Base-by-base conservation (phyloP, 2,888 invertebrate genomes). In the Marasmarcha lunaedactyla region DNA sequence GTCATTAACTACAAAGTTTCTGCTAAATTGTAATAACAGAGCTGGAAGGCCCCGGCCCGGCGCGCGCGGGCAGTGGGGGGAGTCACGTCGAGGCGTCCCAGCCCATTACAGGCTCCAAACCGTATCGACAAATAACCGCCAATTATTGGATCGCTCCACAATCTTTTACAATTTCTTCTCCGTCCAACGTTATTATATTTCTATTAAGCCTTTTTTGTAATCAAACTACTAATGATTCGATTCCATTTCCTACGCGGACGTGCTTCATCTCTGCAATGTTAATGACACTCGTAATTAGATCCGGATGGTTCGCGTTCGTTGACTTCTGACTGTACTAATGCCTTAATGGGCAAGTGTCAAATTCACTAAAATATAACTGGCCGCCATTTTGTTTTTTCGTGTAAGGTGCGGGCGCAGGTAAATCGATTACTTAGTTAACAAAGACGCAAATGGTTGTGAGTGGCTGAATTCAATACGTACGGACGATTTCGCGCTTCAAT, bases 161-260 rank as follows among this genome's bases (percentile, higher is more conserved):
- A 83, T 83, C 83, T 83, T 83, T 81, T 79, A 83, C 83, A 81
- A 83, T 81, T 81, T 81, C 81, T 77, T 77, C 81, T 73, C 71
- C 64, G 64, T 57, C 72, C 59, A 62, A 62, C 71, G 81, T 83
- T 83, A 83, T 83, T 83, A 83, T 83, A 78, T 83, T 81, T 83
- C 81, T 83, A 81, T 83, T 83, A 83, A 81, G 81, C 78, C 79
- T 79, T 83, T 83, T 83, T 83, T 79, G 79, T 81, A 81, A 83
- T 81, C 83, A 79, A 78, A 81, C 79, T 76, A 74, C 81, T 83
- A 81, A 83, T 81, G 83, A 83, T 83, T 83, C 81, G 83, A 83
- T 81, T 79, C 81, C 81, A 83, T 79, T 83, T 79, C 81, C 81
- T 77, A 79, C 73, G 64, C 81, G 79, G 79, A 81, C 81, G 81